These are phyloP conservation scores for Saguinus midas DNA, from an alignment of 2,113 vertebrate genomes.

Conservation along the genomic window DNA sequence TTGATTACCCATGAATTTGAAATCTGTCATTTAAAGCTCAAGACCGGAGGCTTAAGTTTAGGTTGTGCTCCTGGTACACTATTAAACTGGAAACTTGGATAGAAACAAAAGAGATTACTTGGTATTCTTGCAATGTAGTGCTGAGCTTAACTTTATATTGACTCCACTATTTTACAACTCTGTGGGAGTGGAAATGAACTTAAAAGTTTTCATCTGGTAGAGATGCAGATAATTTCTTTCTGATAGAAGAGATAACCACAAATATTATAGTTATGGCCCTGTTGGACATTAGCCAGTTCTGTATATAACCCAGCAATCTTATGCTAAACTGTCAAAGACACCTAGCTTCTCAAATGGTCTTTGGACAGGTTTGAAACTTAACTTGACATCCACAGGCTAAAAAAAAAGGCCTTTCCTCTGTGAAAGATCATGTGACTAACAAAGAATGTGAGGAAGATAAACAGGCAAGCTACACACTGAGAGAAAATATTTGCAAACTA, in stretches of 20 bases:
- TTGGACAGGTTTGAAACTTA: not conserved
- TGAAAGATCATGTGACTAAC: not conserved
- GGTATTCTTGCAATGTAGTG: not conserved
- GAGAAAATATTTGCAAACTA: slow-evolving; percentile 27
- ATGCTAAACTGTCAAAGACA: not conserved
- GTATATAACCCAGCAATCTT: not conserved
- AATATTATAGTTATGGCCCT: not conserved
- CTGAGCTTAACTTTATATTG: not conserved
- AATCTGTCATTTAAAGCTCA: slow-evolving; percentile 6
- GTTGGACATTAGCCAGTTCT: not conserved
- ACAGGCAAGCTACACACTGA: not conserved
- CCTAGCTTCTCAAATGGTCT: not conserved
- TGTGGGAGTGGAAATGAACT: not conserved
- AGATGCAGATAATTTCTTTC: not conserved
- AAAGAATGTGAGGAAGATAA: not conserved
- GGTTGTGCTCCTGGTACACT: not conserved
- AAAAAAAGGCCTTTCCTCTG: not conserved
- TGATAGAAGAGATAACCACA: not conserved
- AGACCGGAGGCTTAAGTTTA: not conserved
- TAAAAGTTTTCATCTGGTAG: not conserved
- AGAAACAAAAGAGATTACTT: not conserved
- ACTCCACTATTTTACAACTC: slow-evolving; percentile 17
- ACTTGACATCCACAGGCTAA: not conserved
- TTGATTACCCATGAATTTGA: not conserved
- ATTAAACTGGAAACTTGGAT: not conserved